Evolutionary conservation across 2,797 vertebrate species (phyloP).

Genomic region (Pipistrellus pygmaeus): DNA sequence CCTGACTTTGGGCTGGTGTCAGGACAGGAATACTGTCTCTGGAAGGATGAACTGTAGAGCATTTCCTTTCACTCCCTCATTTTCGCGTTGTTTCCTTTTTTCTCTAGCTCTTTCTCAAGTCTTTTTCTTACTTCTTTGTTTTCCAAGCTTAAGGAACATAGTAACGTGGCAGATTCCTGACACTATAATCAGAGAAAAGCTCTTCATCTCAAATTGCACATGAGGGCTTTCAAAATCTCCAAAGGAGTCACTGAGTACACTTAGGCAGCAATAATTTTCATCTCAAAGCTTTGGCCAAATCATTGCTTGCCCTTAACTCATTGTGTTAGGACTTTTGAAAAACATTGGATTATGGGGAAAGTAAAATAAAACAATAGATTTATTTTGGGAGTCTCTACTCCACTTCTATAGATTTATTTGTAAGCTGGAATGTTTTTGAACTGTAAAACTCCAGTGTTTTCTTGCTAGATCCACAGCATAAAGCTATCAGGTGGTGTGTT

Average conservation of each 20-base stretch:
- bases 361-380: background rate
- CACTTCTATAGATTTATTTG: conserved; percentile 49
- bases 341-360: conserved; percentile 21
- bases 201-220: conserved; percentile 41
- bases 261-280: conserved; percentile 36
- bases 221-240: conserved; percentile 34
- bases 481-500: background rate
- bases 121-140: conserved; percentile 19
- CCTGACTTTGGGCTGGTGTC: conserved; percentile 5
- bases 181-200: background rate
- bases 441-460: conserved; percentile 4
- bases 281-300: conserved; percentile 51
- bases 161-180: conserved; percentile 10
- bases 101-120: background rate
- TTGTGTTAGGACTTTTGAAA: conserved; percentile 19
- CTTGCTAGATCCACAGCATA: background rate
- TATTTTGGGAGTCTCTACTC: conserved; percentile 40
- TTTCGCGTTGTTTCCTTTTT: background rate
- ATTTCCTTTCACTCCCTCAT: background rate
- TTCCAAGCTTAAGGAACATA: conserved; percentile 11
- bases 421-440: conserved; percentile 55
- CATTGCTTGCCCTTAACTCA: conserved; percentile 7
- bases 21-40: conserved; percentile 75
- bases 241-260: background rate
- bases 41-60: conserved; percentile 61